These are phyloP conservation scores for Neoseiulus cucumeris DNA, from an alignment of 1,140 invertebrate species.

Conservation along the genomic window DNA sequence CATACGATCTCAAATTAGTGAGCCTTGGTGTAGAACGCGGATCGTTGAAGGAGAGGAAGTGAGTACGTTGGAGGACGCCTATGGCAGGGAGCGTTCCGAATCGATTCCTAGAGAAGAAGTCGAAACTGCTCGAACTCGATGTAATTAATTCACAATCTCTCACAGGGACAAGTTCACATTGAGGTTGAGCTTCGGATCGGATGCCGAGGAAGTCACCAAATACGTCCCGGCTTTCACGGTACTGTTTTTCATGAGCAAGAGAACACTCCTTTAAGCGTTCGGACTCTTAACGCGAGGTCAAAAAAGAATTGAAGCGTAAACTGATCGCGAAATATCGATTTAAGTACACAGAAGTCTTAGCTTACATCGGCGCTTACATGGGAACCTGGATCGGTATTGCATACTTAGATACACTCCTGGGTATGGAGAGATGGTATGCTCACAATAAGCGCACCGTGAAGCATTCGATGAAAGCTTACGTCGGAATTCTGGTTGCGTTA, in stretches of 20 bases:
- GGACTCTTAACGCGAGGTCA: no score
- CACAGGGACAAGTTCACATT: not conserved
- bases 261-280: no score
- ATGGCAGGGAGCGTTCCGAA: no score
- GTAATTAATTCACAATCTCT: not conserved
- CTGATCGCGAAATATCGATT: no score
- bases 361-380: not conserved
- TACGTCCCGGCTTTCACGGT: constrained; percentile 2
- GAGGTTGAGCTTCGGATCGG: not conserved
- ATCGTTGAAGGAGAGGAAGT: not conserved
- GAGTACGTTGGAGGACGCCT: not conserved
- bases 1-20: not conserved
- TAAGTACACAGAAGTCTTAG: not conserved
- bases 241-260: not conserved
- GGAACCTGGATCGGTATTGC: not conserved
- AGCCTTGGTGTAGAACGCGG: not conserved
- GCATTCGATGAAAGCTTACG: not conserved
- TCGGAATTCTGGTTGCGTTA: not conserved
- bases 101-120: no score
- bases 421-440: not conserved
- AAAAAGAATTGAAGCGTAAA: no score
- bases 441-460: not conserved
- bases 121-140: no score
- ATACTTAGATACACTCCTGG: not conserved
- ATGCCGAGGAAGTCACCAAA: not conserved